Conservation (phyloP, 2,888 invertebrate species). For the Agrypnus murinus region DNA sequence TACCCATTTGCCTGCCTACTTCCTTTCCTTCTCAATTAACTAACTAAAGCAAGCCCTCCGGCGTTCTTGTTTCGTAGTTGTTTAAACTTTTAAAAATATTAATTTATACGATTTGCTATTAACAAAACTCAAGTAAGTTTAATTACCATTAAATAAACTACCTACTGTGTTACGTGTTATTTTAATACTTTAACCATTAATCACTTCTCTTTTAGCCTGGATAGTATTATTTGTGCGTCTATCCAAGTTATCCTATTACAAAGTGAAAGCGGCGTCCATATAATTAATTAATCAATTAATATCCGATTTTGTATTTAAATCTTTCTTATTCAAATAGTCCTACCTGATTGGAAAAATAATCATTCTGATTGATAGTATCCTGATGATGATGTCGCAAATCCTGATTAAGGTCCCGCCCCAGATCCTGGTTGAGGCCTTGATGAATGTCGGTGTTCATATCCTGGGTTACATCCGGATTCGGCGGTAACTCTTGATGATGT, state of each 20-base stretch:
- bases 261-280: background rate
- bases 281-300: slow-evolving; percentile 7
- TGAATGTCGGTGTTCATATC: slow-evolving; percentile 61
- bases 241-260: slow-evolving; percentile 6
- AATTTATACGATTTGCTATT: slow-evolving; percentile 31
- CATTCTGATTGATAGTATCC: slow-evolving; percentile 58
- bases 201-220: slow-evolving; percentile 23
- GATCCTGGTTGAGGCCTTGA: slow-evolving; percentile 65
- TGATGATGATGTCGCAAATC: slow-evolving; percentile 63
- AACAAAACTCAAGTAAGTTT: slow-evolving; percentile 36
- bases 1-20: slow-evolving; percentile 3
- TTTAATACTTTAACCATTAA: slow-evolving; percentile 34
- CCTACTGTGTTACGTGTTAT: slow-evolving; percentile 45
- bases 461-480: slow-evolving; percentile 56
- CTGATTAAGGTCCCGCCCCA: slow-evolving; percentile 61
- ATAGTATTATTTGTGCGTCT: slow-evolving; percentile 13
- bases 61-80: slow-evolving; percentile 11
- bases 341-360: slow-evolving; percentile 67
- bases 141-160: slow-evolving; percentile 42
- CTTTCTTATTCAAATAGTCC: slow-evolving; percentile 38
- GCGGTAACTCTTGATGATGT: slow-evolving; percentile 60
- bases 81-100: slow-evolving; percentile 31
- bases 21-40: slow-evolving; percentile 28
- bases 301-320: slow-evolving; percentile 3
- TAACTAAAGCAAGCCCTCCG: slow-evolving; percentile 4